Conservation (phyloP, 1,140 invertebrate species). For the Luehdorfia chinensis region DNA sequence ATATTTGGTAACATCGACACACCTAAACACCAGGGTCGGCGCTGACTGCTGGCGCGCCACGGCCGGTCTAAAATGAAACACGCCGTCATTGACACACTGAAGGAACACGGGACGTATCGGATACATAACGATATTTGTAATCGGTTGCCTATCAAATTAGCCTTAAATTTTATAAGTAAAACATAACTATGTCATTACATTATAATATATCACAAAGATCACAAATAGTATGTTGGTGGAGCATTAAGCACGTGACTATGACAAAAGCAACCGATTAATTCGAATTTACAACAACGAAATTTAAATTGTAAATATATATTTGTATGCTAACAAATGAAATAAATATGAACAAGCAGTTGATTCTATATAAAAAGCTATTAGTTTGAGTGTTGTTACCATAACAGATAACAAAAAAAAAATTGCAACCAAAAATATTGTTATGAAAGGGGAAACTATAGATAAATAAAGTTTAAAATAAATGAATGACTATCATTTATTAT, state of each 20-base stretch:
- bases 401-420: too few relatives aligned
- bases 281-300: slow-evolving; percentile 3
- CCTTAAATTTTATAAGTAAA: background rate
- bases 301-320: too few relatives aligned
- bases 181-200: background rate
- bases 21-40: slow-evolving; percentile 77
- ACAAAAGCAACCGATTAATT: slow-evolving; percentile 5
- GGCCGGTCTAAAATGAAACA: slow-evolving; percentile 77
- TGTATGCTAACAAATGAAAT: too few relatives aligned
- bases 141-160: slow-evolving; percentile 10
- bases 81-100: slow-evolving; percentile 54
- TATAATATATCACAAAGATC: background rate
- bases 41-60: slow-evolving; percentile 77
- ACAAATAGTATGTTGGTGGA: too few relatives aligned
- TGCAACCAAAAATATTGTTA: too few relatives aligned
- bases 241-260: too few relatives aligned
- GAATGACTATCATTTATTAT: too few relatives aligned
- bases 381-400: too few relatives aligned
- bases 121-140: slow-evolving; percentile 14
- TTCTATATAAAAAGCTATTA: too few relatives aligned
- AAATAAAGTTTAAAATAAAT: too few relatives aligned
- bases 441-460: too few relatives aligned
- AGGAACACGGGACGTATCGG: slow-evolving; percentile 18
- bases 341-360: too few relatives aligned
- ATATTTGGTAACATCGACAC: slow-evolving; percentile 73